phyloP scores from a whole-genome alignment of 2,888 invertebrate genomes.

The Zonitis immaculata region DNA sequence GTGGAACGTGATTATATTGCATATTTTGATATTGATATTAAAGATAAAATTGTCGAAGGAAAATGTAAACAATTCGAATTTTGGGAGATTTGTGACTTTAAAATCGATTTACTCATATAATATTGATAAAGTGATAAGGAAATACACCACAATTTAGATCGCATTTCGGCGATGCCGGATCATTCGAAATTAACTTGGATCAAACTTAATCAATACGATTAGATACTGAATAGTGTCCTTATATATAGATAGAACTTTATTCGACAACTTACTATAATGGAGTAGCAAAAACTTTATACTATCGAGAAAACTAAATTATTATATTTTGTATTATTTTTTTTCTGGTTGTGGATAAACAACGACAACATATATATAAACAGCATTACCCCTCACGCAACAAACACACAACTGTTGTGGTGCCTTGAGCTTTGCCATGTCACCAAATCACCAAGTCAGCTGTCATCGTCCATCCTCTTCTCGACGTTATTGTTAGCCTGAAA shows the following conservation, averaged over 20 bases:
- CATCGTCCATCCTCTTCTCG: constrained; percentile 40
- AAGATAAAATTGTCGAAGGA: constrained; percentile 32
- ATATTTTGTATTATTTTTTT: too few species aligned
- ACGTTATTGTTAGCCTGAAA: constrained; percentile 32
- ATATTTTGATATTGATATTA: constrained; percentile 31
- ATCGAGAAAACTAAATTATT: too few species aligned
- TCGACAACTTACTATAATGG: too few species aligned
- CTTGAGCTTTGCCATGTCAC: constrained; percentile 35
- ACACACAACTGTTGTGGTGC: constrained; percentile 37
- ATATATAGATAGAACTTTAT: too few species aligned
- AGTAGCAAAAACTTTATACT: too few species aligned
- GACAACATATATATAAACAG: too few species aligned
- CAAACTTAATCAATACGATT: too few species aligned
- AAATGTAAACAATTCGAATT: background rate
- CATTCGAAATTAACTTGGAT: too few species aligned
- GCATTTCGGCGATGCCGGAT: too few species aligned
- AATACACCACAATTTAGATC: too few species aligned
- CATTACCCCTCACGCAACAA: constrained; percentile 42
- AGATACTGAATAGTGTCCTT: too few species aligned
- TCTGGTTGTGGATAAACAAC: constrained; percentile 17
- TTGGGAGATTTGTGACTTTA: background rate
- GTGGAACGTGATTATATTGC: constrained; percentile 32
- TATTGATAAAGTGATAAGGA: too few species aligned
- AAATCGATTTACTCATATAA: background rate
- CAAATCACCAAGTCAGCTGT: constrained; percentile 43